A percentile compares a stretch with the other conserved stretches of the same genome.
These are phyloP conservation scores for Acanthaster planci DNA, from an alignment of 35 echinoderm and acorn worm species.

Conservation along the genomic window DNA sequence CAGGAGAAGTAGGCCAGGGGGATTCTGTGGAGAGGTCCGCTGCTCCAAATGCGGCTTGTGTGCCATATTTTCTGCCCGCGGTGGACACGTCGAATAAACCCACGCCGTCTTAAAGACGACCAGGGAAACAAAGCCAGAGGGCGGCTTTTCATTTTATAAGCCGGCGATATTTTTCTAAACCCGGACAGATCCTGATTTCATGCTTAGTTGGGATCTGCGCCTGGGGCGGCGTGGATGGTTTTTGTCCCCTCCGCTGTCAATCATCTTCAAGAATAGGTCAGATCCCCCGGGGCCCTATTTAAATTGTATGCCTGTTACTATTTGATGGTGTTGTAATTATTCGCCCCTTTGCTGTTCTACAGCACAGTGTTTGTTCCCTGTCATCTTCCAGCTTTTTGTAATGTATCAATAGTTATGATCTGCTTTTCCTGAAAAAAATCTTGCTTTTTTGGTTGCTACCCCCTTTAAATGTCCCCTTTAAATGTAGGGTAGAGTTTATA, in stretches of 20 bases:
- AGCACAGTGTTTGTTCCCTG: not conserved
- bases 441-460: no score
- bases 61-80: slow-evolving; percentile 28
- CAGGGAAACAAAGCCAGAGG: slow-evolving; percentile 16
- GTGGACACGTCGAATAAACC: not conserved
- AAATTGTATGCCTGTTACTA: slow-evolving; percentile 32
- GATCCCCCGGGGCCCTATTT: not conserved
- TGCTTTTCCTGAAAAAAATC: no score
- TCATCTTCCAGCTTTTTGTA: no score
- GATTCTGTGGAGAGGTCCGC: not conserved
- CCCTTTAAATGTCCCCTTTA: no score
- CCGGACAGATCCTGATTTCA: slow-evolving; percentile 22
- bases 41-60: slow-evolving; percentile 13
- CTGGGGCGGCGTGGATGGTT: slow-evolving; percentile 5
- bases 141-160: slow-evolving; percentile 29
- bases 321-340: slow-evolving; percentile 15
- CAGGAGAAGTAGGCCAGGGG: slow-evolving; percentile 19
- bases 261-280: slow-evolving; percentile 29
- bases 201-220: slow-evolving; percentile 24
- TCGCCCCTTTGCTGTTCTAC: slow-evolving; percentile 3
- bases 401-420: no score
- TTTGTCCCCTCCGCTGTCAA: slow-evolving; percentile 5
- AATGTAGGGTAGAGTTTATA: no score
- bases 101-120: not conserved
- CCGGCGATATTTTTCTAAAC: slow-evolving; percentile 33